A percentile compares a stretch with the other conserved stretches of the same genome.
phyloP scores from a whole-genome alignment of 1,140 invertebrate genomes.

The fruit fly (Drosophila melanogaster) region DNA sequence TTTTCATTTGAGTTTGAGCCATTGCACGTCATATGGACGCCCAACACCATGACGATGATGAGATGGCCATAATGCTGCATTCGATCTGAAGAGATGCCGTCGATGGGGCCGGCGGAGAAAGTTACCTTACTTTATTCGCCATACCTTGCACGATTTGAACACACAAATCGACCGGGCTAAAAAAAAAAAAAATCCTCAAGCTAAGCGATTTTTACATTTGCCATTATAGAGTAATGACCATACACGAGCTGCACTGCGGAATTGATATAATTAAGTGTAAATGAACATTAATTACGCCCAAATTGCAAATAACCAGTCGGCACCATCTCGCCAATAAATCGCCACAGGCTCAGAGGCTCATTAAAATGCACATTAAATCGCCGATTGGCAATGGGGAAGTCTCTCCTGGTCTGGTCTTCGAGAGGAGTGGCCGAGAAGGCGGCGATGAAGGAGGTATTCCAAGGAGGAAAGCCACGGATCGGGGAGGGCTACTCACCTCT shows the following conservation, averaged over 20 bases:
- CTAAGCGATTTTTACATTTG: constrained; percentile 39
- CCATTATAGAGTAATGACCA: constrained; percentile 36
- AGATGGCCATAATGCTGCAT: constrained; percentile 22
- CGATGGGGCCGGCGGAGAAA: constrained; percentile 62
- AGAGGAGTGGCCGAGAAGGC: background rate
- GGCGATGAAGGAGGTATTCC: background rate
- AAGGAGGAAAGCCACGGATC: background rate
- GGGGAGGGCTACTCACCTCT: constrained; percentile 89
- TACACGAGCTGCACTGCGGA: constrained; percentile 42
- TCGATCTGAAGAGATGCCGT: constrained; percentile 30
- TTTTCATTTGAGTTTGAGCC: constrained; percentile 48
- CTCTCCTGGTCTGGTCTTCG: background rate
- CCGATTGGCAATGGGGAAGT: constrained; percentile 18
- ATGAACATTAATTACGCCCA: constrained; percentile 70
- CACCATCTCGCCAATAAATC: constrained; percentile 19
- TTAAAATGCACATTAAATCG: constrained; percentile 45
- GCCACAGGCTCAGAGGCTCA: constrained; percentile 23
- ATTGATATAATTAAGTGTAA: constrained; percentile 83
- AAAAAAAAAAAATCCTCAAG: constrained; percentile 59
- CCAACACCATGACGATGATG: constrained; percentile 56
- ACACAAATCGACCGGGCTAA: constrained; percentile 17
- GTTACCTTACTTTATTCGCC: constrained; percentile 44
- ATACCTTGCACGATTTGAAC: constrained; percentile 38
- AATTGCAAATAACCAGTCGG: constrained; percentile 34
- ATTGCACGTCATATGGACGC: constrained; percentile 74